These are phyloP conservation scores for Fringilla coelebs DNA, from an alignment of 2,797 vertebrate genomes.

Conservation along the genomic window DNA sequence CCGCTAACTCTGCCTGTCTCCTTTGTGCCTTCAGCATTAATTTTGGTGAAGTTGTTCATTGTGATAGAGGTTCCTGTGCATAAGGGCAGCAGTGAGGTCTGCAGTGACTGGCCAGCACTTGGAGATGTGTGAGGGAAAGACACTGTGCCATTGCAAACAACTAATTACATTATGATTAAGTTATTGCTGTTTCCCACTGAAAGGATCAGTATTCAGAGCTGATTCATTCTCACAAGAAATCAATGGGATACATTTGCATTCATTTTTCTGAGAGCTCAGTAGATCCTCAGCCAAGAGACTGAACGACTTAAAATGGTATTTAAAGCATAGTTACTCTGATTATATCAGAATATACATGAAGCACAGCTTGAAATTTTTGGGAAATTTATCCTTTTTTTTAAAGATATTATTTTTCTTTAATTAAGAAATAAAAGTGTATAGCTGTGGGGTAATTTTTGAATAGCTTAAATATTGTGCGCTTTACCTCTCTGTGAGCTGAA, in stretches of 20 bases:
- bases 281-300: not conserved
- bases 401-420: not conserved
- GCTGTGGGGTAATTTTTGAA: not conserved
- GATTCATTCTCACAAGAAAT: not conserved
- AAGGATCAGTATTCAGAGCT: slow-evolving; percentile 22
- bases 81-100: slow-evolving; percentile 6
- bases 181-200: not conserved
- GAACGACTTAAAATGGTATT: not conserved
- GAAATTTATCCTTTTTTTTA: not conserved
- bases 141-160: not conserved
- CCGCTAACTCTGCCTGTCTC: not conserved
- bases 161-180: slow-evolving; percentile 14
- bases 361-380: not conserved
- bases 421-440: not conserved
- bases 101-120: not conserved
- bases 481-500: not conserved
- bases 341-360: not conserved
- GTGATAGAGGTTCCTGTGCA: not conserved
- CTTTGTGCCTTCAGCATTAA: not conserved
- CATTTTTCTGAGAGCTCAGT: not conserved
- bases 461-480: not conserved
- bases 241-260: not conserved
- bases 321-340: not conserved
- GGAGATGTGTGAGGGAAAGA: not conserved
- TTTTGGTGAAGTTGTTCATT: not conserved